Evolutionary conservation across 2,113 vertebrate species (phyloP).

Genomic region (Salvelinus alpinus): DNA sequence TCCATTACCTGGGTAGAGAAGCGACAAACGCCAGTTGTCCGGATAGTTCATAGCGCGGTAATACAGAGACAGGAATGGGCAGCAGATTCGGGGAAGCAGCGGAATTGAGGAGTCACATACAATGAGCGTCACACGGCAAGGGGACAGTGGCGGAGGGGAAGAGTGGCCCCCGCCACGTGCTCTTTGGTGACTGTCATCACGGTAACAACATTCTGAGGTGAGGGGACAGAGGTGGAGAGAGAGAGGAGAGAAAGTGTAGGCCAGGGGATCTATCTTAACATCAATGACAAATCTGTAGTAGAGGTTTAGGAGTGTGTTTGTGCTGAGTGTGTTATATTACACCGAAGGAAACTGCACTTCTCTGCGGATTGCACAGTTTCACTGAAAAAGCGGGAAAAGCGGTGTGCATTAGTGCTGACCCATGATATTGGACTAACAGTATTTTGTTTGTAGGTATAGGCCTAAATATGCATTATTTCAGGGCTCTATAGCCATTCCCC

Average conservation of each 20-base stretch:
- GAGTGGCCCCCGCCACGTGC: conserved; percentile 16
- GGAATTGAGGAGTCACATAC: conserved; percentile 78
- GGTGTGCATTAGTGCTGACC: background rate
- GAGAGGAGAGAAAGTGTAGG: background rate
- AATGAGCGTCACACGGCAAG: conserved; percentile 66
- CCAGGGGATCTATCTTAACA: background rate
- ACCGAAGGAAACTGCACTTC: background rate
- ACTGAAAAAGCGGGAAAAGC: background rate
- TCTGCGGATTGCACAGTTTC: background rate
- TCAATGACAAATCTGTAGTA: background rate
- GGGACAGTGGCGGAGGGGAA: conserved; percentile 40
- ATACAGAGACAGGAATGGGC: conserved; percentile 70
- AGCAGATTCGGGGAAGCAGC: conserved; percentile 75
- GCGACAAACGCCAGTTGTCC: conserved; percentile 64
- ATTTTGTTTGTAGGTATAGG: background rate
- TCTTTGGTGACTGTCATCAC: conserved; percentile 11
- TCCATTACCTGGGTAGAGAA: conserved; percentile 67
- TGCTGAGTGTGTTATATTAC: background rate
- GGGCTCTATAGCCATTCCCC: too few species aligned
- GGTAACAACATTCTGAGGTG: conserved; percentile 1
- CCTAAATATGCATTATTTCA: too few species aligned
- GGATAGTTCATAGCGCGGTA: conserved; percentile 61
- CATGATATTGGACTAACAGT: background rate
- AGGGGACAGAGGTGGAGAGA: background rate
- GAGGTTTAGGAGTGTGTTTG: background rate